These are phyloP conservation scores for Leptobrachium leishanense DNA, from an alignment of 2,113 vertebrate genomes.

Conservation along the genomic window DNA sequence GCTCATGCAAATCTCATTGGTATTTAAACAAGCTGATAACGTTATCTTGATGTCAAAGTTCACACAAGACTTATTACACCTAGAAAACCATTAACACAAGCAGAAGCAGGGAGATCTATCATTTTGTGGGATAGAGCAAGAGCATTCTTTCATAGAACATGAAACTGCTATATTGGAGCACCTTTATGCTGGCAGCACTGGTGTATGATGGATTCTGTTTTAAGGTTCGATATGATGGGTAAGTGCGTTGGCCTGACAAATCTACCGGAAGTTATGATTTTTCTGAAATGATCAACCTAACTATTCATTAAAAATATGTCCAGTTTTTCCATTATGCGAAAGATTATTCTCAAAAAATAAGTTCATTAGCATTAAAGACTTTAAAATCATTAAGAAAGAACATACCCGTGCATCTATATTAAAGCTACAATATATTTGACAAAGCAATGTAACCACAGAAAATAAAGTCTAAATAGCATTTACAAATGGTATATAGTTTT, in stretches of 20 bases:
- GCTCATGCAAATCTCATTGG: not conserved
- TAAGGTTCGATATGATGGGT: not conserved
- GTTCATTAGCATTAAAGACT: too few relatives aligned
- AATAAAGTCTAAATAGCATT: too few relatives aligned
- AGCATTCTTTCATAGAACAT: not conserved
- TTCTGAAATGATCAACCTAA: too few relatives aligned
- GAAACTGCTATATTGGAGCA: not conserved
- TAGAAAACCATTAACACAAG: not conserved
- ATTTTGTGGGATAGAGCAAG: not conserved
- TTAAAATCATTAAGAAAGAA: too few relatives aligned
- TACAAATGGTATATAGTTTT: too few relatives aligned
- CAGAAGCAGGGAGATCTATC: not conserved
- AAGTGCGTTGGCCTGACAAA: not conserved
- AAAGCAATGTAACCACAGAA: too few relatives aligned
- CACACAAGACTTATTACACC: not conserved
- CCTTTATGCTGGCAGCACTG: not conserved
- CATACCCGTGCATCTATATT: too few relatives aligned
- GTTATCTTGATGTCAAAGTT: not conserved
- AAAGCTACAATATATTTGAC: too few relatives aligned
- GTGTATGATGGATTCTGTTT: not conserved
- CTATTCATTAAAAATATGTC: too few relatives aligned
- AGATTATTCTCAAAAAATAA: too few relatives aligned
- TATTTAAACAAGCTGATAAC: not conserved
- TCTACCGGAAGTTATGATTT: too few relatives aligned
- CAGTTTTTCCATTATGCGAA: too few relatives aligned